A percentile compares a stretch with the other conserved stretches of the same genome.
phyloP scores from a whole-genome alignment of 2,797 vertebrate genomes.

The Pangasius larnaudii region DNA sequence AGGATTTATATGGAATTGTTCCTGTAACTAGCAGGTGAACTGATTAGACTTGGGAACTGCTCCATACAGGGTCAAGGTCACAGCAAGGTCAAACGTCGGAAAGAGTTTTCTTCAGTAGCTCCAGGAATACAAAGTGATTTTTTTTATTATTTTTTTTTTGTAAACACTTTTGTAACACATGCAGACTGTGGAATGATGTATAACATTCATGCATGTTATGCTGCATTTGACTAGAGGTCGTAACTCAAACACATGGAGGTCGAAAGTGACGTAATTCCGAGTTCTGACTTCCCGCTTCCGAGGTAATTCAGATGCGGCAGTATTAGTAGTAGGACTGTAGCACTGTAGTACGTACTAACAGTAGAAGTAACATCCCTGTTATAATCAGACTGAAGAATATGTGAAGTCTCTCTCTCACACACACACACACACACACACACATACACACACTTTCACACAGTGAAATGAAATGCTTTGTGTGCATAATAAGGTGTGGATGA shows the following conservation, averaged over 20 bases:
- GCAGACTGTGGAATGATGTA: neutral
- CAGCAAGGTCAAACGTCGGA: neutral
- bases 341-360: neutral
- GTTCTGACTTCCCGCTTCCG: neutral
- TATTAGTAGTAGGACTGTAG: neutral
- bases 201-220: neutral
- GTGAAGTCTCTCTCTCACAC: neutral
- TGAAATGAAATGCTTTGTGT: neutral
- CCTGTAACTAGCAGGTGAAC: neutral
- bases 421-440: neutral
- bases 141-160: neutral
- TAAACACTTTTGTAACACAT: neutral
- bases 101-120: neutral
- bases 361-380: neutral
- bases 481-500: neutral
- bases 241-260: neutral
- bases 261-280: neutral
- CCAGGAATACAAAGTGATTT: too few species aligned
- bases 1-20: neutral
- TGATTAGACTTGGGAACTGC: neutral
- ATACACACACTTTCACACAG: neutral
- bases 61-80: neutral
- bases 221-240: neutral
- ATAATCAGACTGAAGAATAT: neutral
- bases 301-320: neutral